Conservation (phyloP, 2,888 invertebrate genomes). For the Xanthia icteritia region DNA sequence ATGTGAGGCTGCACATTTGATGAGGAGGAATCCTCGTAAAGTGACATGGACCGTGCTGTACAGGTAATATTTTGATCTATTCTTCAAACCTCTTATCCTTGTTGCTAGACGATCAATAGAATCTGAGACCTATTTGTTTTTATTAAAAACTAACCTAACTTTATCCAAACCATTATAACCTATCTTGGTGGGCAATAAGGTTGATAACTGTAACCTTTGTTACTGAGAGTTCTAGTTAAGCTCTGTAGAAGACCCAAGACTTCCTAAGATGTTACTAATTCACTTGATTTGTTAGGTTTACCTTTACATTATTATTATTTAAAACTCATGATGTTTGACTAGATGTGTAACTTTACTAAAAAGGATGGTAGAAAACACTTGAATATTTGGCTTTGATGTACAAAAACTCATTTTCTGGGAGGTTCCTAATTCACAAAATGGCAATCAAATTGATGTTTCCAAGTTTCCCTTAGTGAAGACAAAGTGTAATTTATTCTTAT, state of each 20-base stretch:
- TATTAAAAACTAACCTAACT: conserved; percentile 26
- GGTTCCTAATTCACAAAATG: not conserved
- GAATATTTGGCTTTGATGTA: too few species aligned
- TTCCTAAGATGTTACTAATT: not conserved
- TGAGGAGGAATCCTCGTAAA: conserved; percentile 99
- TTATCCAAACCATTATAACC: conserved; percentile 9
- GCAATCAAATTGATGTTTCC: not conserved
- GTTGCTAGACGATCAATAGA: too few species aligned
- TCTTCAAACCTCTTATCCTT: too few species aligned
- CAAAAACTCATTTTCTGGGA: not conserved
- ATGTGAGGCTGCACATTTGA: conserved; percentile 98
- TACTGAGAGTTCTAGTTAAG: not conserved
- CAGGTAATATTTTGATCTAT: conserved; percentile 88
- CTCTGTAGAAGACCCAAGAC: not conserved
- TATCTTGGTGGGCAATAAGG: not conserved
- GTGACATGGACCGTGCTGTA: conserved; percentile 99
- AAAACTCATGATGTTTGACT: not conserved
- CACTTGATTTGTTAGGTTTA: not conserved
- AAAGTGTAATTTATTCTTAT: too few species aligned
- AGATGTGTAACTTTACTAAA: too few species aligned
- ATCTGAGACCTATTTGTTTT: not conserved
- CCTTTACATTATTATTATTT: not conserved
- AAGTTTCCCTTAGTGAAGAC: not conserved
- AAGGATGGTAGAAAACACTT: not conserved
- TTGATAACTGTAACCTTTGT: not conserved